These are phyloP conservation scores for Loriculus beryllinus DNA, from an alignment of 2,797 vertebrate species.

Conservation along the genomic window DNA sequence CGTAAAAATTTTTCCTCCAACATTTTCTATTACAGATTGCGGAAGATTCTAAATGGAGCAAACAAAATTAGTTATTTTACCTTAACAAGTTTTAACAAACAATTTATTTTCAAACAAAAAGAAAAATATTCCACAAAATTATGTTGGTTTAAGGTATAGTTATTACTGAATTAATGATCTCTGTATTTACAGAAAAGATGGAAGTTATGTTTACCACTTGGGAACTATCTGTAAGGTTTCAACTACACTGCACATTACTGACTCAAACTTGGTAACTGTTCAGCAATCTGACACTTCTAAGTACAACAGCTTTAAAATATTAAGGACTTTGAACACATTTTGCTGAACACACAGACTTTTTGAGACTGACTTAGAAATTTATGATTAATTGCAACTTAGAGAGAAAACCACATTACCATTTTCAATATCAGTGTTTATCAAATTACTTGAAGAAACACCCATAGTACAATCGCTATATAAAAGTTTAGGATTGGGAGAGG, in stretches of 20 bases:
- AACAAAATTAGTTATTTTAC: slow-evolving; percentile 45
- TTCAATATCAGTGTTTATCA: background rate
- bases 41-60: slow-evolving; percentile 83
- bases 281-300: too few relatives aligned
- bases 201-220: too few relatives aligned
- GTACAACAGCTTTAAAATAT: background rate
- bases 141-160: background rate
- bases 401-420: background rate
- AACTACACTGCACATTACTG: too few relatives aligned
- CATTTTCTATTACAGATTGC: slow-evolving; percentile 83
- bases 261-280: too few relatives aligned
- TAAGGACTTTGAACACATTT: background rate
- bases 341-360: background rate
- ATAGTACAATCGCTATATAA: background rate
- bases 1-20: slow-evolving; percentile 90
- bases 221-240: too few relatives aligned
- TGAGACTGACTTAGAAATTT: background rate
- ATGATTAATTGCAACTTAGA: background rate
- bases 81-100: background rate
- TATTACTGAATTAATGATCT: too few relatives aligned
- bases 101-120: background rate
- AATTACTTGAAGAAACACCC: background rate
- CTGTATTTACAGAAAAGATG: too few relatives aligned
- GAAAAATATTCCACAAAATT: background rate
- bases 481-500: background rate